Evolutionary conservation across 2,113 vertebrate genomes (phyloP), one percentile per base, ranked within the genome.

Genomic region (Hiodon tergisus): DNA sequence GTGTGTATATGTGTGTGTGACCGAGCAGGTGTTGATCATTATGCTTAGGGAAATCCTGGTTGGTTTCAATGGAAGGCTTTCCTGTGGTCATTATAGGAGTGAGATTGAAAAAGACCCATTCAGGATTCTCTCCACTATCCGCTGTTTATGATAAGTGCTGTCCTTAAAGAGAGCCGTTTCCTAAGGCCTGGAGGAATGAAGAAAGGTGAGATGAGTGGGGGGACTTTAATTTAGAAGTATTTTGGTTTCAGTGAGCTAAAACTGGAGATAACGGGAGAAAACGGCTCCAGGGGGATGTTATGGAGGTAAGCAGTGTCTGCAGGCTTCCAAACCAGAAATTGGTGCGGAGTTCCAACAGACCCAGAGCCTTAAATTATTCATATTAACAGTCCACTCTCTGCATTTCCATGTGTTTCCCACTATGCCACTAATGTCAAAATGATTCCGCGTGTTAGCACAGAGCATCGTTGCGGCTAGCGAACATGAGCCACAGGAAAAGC

Each of bases 41-140:
- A 77, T 82, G 78, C 76, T 72, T 80, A 76, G 78, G 80, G 66
- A 74, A 77, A 79, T 71, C 80, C 81, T 71, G 70, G 82, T 85
- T 86, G 88, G 82, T 83, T 79, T 77, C 81, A 79, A 78, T 76
- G 71, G 75, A 79, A 79, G 78, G 82, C 80, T 86, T 82, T 82
- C 85, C 85, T 78, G 84, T 89, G 86, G 81, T 81, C 78, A 83
- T 86, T 86, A 83, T 80, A 85, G 81, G 16, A 4, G 79, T 74
- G 73, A 83, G 81, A 85, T 78, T 83, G 84, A 88, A 89, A 86
- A 81, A 68, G 74, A 74, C 80, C 83, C 81, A 79, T 65, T 16
- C 68, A 14, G 2, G n/a, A 14, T 63, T 9, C 74, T 65, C 70
- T 66, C 67, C 31, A 48, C 53, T 60, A 67, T 71, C 77, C 60